Evolutionary conservation across 2,888 invertebrate genomes (phyloP).

Genomic region (Meandrusa payeni): DNA sequence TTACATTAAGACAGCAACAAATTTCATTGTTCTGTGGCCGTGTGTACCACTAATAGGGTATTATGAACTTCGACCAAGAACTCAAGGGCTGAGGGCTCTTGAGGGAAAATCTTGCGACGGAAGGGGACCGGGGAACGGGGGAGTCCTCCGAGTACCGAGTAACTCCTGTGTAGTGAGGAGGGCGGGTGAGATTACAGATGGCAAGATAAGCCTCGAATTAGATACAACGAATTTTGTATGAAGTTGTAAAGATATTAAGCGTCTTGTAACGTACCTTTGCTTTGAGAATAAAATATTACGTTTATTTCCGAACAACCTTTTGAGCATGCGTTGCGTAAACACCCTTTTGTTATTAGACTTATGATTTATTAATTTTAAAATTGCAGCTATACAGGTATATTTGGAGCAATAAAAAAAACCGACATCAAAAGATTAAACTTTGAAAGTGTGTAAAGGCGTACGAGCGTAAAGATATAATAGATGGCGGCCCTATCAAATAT

Average conservation of each 20-base stretch:
- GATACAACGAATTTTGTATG: conserved; percentile 77
- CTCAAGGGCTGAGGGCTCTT: conserved; percentile 53
- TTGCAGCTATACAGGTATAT: too few species aligned
- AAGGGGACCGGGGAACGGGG: conserved; percentile 33
- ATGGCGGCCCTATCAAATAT: too few species aligned
- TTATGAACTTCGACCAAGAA: conserved; percentile 73
- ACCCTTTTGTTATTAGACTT: not conserved
- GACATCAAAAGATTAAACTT: too few species aligned
- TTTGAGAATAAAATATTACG: conserved; percentile 73
- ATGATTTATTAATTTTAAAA: too few species aligned
- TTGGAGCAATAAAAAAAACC: too few species aligned
- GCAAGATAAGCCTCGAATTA: conserved; percentile 78
- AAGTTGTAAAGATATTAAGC: conserved; percentile 71
- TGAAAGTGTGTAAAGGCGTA: too few species aligned
- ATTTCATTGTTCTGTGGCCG: conserved; percentile 53
- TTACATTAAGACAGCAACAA: conserved; percentile 27
- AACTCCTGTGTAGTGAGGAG: conserved; percentile 54
- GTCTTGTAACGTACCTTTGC: conserved; percentile 50
- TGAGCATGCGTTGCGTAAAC: conserved; percentile 36
- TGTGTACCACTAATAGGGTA: conserved; percentile 72
- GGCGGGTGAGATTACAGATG: conserved; percentile 73
- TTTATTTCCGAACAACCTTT: conserved; percentile 55
- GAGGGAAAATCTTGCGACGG: conserved; percentile 36
- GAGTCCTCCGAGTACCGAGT: conserved; percentile 63
- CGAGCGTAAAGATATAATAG: too few species aligned